Percentiles rank a stretch among this genome's conserved stretches.
phyloP scores from a whole-genome alignment of 2,797 vertebrate species.

The Rhinatrema bivittatum region DNA sequence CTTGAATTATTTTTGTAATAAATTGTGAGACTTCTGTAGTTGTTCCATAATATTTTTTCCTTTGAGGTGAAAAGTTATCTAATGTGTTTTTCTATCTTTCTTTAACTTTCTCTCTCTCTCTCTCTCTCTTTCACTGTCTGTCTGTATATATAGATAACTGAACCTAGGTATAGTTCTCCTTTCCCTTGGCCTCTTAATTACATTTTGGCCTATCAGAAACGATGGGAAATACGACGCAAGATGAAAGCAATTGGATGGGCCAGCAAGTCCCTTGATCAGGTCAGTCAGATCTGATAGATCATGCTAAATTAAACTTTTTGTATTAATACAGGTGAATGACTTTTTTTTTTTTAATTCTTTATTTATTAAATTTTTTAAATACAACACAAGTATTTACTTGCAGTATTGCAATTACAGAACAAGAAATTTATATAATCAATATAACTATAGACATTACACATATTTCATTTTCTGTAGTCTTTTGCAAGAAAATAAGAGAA shows the following conservation, averaged over 20 bases:
- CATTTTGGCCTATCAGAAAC: slow-evolving; percentile 88
- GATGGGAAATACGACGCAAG: slow-evolving; percentile 89
- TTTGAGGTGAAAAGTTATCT: slow-evolving; percentile 1
- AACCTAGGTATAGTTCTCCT: slow-evolving; percentile 84
- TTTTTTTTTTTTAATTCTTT: background rate
- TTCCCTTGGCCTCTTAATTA: slow-evolving; percentile 92
- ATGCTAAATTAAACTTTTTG: background rate
- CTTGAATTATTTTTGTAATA: slow-evolving; percentile 15
- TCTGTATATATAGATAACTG: slow-evolving; percentile 72
- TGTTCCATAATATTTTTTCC: background rate
- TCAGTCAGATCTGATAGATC: slow-evolving; percentile 29
- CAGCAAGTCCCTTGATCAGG: slow-evolving; percentile 84
- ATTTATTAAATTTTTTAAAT: no score
- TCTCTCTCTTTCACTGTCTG: background rate
- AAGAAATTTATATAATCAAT: background rate
- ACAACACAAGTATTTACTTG: no score
- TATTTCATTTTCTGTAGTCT: slow-evolving; percentile 1
- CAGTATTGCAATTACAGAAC: background rate
- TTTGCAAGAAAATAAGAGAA: no score
- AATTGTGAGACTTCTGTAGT: background rate
- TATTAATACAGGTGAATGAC: background rate
- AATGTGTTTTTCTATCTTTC: slow-evolving; percentile 7
- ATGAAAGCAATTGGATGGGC: slow-evolving; percentile 96
- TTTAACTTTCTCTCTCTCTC: background rate
- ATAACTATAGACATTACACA: slow-evolving; percentile 1